A percentile compares a stretch with the other conserved stretches of the same genome.
Evolutionary conservation across 2,797 vertebrate genomes (phyloP).

Genomic region (Aselliscus stoliczkanus): DNA sequence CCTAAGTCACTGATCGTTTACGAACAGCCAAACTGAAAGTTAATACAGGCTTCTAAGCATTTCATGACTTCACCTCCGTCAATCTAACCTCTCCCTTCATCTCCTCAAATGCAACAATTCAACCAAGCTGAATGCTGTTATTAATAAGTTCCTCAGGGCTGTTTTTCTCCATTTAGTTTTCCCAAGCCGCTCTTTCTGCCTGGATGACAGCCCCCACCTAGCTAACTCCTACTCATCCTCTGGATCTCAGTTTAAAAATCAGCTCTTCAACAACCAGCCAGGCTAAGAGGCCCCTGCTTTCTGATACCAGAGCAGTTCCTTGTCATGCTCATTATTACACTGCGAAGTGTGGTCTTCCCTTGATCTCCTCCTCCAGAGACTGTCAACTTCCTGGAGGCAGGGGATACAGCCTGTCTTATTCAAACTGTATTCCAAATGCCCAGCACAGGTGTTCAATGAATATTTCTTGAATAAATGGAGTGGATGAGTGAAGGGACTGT

Average conservation of each 20-base stretch:
- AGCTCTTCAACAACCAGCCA: neutral
- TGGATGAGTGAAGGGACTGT: neutral
- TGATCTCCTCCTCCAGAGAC: neutral
- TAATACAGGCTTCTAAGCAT: slow-evolving; percentile 13
- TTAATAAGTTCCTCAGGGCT: neutral
- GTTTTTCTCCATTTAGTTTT: neutral
- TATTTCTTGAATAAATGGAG: neutral
- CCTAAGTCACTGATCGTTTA: slow-evolving; percentile 19
- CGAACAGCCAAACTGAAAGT: slow-evolving; percentile 17
- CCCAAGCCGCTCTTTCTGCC: neutral
- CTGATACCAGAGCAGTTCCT: neutral
- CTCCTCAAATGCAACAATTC: neutral
- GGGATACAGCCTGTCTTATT: neutral
- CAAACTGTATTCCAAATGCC: neutral
- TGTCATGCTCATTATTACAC: neutral
- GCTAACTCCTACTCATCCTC: neutral
- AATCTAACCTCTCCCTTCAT: neutral
- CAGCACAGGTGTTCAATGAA: neutral
- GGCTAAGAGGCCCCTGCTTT: neutral
- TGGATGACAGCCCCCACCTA: neutral
- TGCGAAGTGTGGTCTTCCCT: neutral
- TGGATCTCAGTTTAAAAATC: neutral
- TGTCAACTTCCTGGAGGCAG: neutral
- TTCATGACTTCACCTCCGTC: neutral
- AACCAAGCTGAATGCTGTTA: neutral